Base-by-base conservation (phyloP, 2,113 vertebrate genomes). In the Nicator chloris region DNA sequence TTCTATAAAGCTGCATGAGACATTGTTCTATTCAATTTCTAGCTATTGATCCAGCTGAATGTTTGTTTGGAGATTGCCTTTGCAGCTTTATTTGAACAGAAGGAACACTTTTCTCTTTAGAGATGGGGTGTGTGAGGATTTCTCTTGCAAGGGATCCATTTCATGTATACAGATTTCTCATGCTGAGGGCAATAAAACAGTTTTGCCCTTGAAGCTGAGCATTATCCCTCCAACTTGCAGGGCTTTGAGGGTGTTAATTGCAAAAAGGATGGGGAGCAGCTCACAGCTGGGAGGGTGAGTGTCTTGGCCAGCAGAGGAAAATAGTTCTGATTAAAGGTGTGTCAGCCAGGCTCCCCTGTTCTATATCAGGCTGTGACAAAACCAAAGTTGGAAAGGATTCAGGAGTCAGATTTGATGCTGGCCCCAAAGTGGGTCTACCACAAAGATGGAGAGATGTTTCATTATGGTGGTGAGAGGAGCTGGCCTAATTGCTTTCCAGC, bases 21-120 rank as follows among this genome's bases (percentile, higher is more conserved):
- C 83, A 97, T 96, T 97, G 92, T 97, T 98, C 92, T 95, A 87
- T 98, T 98, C 94, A 97, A 96, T 97, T 97, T 96, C 92, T 73
- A 92, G 65, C 83, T 97, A 97, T 97, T 97, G 97, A 98, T 97
- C 95, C 92, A 59, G 26, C 70, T 61, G 65, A 97, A 97, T 90
- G 93, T 90, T 96, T 97, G 88, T 96, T 97, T 97, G 88, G 91
- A 97, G 94, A 96, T 93, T 97, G 91, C 68, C 78, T 97, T 94
- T 94, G 91, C 86, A 95, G 92, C 87, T 97, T 96, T 96, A 94
- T 97, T 95, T 95, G 83, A 95, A 95, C 82, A 96, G 82, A 89
- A 96, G 86, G 95, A 96, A 97, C 92, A 84, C 39, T 90, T 97
- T 90, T 87, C 81, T 96, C 85, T 96, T 95, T 88, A 86, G 75